A percentile compares a stretch with the other conserved stretches of the same genome.
Conservation (phyloP, 2,113 vertebrate species). For the Pygoscelis antarcticus region DNA sequence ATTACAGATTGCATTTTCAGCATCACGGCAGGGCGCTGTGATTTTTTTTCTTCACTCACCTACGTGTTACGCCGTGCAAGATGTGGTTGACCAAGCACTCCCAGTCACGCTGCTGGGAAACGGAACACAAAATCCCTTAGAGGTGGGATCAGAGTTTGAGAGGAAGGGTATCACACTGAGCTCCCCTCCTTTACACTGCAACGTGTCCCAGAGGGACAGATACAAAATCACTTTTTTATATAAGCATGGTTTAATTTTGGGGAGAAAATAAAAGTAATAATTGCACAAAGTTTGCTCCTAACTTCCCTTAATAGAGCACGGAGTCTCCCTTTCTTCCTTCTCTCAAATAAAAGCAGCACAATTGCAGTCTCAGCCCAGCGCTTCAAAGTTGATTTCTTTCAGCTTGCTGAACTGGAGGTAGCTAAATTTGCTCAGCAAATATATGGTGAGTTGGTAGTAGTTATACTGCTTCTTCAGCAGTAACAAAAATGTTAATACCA, state of each 20-base stretch:
- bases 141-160: neutral
- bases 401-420: neutral
- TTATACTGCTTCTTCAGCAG: neutral
- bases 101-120: constrained; percentile 78
- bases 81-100: no score
- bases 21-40: neutral
- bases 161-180: neutral
- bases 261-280: no score
- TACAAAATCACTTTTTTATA: neutral
- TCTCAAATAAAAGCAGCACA: neutral
- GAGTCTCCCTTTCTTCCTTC: neutral
- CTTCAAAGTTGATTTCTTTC: no score
- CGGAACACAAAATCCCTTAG: neutral
- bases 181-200: neutral
- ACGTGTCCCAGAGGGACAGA: neutral
- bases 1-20: fast-evolving
- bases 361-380: neutral
- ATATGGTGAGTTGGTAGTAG: fast-evolving
- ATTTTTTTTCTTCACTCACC: neutral
- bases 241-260: neutral
- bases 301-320: fast-evolving
- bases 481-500: neutral
- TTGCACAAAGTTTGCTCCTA: neutral
- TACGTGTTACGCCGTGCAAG: neutral
- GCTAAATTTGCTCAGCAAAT: neutral